phyloP scores from a whole-genome alignment of 1,140 invertebrate genomes.

The Portunus trituberculatus region DNA sequence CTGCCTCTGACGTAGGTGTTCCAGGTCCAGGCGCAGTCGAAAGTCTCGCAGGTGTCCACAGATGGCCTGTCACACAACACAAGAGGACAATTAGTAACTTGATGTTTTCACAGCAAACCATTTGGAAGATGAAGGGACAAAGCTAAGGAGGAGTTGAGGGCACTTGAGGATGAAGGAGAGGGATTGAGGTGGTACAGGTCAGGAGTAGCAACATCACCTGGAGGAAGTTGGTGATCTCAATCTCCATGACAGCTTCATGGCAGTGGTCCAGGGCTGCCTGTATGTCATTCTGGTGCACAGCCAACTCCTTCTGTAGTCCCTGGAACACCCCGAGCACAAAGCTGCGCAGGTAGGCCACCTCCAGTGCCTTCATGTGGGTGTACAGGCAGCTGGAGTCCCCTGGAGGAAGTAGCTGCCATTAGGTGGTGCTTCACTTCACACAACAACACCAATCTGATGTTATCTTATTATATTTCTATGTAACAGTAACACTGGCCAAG shows the following conservation, averaged over 20 bases:
- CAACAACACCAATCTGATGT: too few relatives aligned
- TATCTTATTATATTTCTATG: too few relatives aligned
- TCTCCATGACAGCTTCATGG: constrained; percentile 86
- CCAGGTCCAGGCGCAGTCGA: constrained; percentile 64
- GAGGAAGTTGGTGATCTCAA: constrained; percentile 88
- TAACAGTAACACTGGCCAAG: too few relatives aligned
- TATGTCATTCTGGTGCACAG: constrained; percentile 85
- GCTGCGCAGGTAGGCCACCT: constrained; percentile 80
- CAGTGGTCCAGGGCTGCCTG: constrained; percentile 89
- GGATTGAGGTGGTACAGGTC: too few relatives aligned
- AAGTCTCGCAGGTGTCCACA: constrained; percentile 76
- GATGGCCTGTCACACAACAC: constrained; percentile 57
- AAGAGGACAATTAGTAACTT: neutral
- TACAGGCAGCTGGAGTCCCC: constrained; percentile 53
- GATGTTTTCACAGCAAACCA: too few relatives aligned
- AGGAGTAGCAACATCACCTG: constrained; percentile 79
- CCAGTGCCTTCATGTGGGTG: constrained; percentile 63
- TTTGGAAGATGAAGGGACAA: neutral
- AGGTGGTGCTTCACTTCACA: too few relatives aligned
- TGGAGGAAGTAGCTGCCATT: neutral
- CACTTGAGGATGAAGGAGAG: too few relatives aligned
- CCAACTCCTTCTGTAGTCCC: constrained; percentile 84
- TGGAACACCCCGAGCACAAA: constrained; percentile 86
- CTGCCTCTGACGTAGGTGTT: constrained; percentile 61
- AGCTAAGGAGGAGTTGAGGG: too few relatives aligned